Conservation (phyloP, 2,888 invertebrate genomes). For the Nineta flava region DNA sequence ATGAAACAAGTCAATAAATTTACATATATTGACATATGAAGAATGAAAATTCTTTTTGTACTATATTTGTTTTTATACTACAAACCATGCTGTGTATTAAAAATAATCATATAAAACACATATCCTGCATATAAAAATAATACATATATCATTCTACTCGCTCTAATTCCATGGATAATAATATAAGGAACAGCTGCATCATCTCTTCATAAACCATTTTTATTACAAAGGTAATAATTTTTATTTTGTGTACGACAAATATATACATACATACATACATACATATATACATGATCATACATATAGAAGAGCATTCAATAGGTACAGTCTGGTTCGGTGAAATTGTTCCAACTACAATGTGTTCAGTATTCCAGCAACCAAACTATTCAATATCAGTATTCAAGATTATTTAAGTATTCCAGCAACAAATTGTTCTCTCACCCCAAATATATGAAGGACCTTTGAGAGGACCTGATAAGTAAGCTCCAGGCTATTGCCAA, state of each 20-base stretch:
- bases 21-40: neutral
- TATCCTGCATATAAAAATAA: neutral
- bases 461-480: too few species aligned
- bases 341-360: too few species aligned
- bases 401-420: too few species aligned
- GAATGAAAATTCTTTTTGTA: neutral
- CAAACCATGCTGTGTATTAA: neutral
- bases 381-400: too few species aligned
- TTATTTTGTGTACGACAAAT: neutral
- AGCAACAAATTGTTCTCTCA: too few species aligned
- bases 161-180: too few species aligned
- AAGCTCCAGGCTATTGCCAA: too few species aligned
- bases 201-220: slow-evolving; percentile 1
- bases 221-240: slow-evolving; percentile 3
- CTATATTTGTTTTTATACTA: too few species aligned
- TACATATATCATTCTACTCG: neutral
- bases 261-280: neutral
- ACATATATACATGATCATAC: neutral
- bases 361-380: too few species aligned
- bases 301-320: neutral
- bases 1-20: neutral
- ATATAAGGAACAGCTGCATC: neutral
- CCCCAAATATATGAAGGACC: too few species aligned
- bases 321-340: too few species aligned
- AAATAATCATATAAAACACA: neutral